These are phyloP conservation scores for Charina bottae DNA, from an alignment of 2,113 vertebrate species.

Conservation along the genomic window DNA sequence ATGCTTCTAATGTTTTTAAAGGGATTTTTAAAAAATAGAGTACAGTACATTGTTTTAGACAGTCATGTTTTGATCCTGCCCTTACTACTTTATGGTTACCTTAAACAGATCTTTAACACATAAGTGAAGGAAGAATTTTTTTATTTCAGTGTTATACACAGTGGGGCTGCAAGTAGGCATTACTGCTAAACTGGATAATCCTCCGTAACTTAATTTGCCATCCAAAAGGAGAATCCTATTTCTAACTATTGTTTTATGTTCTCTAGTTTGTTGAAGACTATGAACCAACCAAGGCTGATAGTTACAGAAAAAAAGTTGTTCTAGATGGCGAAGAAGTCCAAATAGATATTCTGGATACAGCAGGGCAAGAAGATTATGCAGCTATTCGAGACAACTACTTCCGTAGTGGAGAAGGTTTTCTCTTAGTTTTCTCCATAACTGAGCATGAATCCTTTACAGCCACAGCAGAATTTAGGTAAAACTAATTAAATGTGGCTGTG, in stretches of 20 bases:
- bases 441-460: constrained; percentile 93
- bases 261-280: constrained; percentile 98
- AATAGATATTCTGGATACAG: constrained; percentile 92
- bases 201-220: not conserved
- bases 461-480: constrained; percentile 89
- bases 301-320: constrained; percentile 98
- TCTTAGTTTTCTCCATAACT: constrained; percentile 96
- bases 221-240: not conserved
- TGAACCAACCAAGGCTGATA: constrained; percentile 98
- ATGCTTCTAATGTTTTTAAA: not conserved
- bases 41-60: not conserved
- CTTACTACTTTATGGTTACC: not conserved
- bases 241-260: constrained; percentile 17
- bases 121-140: not conserved
- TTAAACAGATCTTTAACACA: not conserved
- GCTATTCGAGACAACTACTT: constrained; percentile 99
- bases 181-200: not conserved
- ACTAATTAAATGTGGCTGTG: not conserved
- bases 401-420: constrained; percentile 95
- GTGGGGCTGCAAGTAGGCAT: too few relatives aligned
- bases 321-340: constrained; percentile 97
- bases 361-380: constrained; percentile 95
- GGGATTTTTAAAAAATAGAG: not conserved
- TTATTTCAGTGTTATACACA: not conserved
- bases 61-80: not conserved